phyloP scores from a whole-genome alignment of 1,140 invertebrate genomes.

The Drosophila chauvacae region DNA sequence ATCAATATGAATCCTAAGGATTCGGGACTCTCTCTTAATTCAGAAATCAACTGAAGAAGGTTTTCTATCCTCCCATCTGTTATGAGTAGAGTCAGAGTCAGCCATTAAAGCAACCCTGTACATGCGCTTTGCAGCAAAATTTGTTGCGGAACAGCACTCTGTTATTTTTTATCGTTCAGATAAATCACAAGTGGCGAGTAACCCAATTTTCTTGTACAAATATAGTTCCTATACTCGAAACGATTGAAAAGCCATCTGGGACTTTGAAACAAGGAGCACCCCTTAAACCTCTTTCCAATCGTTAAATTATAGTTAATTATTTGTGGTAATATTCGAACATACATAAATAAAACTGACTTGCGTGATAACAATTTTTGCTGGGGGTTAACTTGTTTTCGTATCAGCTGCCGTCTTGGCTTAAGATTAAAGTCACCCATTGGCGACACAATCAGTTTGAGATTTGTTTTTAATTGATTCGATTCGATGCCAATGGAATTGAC shows the following conservation, averaged over 20 bases:
- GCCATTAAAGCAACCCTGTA: neutral
- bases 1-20: neutral
- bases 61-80: neutral
- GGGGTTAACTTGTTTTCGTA: constrained; percentile 39
- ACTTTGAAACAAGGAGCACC: neutral
- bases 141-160: neutral
- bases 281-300: neutral
- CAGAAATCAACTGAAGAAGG: neutral
- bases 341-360: neutral
- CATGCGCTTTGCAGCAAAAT: neutral
- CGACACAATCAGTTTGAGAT: constrained; percentile 57
- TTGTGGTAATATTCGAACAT: neutral
- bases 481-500: constrained; percentile 52
- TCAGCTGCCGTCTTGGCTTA: constrained; percentile 29
- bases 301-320: neutral
- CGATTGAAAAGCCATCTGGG: no score
- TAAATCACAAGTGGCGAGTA: neutral
- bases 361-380: neutral
- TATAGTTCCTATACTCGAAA: no score
- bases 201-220: neutral
- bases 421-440: constrained; percentile 53
- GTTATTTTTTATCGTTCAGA: neutral
- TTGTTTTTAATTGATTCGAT: constrained; percentile 72
- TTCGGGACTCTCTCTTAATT: neutral
- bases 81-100: no score